Percentiles rank a stretch among this genome's conserved stretches.
Evolutionary conservation across 2,888 invertebrate species (phyloP).

Genomic region (Caenorhabditis uteleia): DNA sequence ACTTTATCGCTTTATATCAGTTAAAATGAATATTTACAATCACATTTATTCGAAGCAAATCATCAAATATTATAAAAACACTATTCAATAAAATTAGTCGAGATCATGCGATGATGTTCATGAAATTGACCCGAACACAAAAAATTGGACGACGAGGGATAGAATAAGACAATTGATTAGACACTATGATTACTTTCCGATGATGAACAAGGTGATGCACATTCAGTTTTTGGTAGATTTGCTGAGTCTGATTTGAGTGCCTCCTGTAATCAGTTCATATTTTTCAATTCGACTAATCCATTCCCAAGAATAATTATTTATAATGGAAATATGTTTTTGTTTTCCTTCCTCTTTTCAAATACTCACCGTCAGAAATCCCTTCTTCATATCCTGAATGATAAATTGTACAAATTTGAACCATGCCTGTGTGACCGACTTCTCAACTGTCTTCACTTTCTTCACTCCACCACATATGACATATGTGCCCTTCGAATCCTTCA

Average conservation of each 20-base stretch:
- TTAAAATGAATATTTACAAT: too few relatives aligned
- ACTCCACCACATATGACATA: conserved; percentile 32
- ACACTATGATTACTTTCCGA: conserved; percentile 26
- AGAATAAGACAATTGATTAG: too few relatives aligned
- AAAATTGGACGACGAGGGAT: too few relatives aligned
- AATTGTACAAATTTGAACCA: conserved; percentile 51
- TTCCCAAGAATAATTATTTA: background rate
- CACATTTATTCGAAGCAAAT: too few relatives aligned
- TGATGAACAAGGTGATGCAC: conserved; percentile 26
- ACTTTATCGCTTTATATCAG: too few relatives aligned
- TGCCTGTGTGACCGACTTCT: conserved; percentile 30
- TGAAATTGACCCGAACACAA: too few relatives aligned
- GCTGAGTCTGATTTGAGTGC: conserved; percentile 26
- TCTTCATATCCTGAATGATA: conserved; percentile 49
- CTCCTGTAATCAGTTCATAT: conserved; percentile 14
- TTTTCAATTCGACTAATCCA: too few relatives aligned
- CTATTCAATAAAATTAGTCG: too few relatives aligned
- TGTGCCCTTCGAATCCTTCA: conserved; percentile 35
- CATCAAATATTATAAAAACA: too few relatives aligned
- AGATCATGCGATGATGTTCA: too few relatives aligned
- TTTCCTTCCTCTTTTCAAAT: background rate
- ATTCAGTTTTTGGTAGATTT: conserved; percentile 22
- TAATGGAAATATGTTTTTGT: background rate
- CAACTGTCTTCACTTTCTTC: conserved; percentile 27
- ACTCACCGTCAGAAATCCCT: conserved; percentile 34